A percentile compares a stretch with the other conserved stretches of the same genome.
Conservation (phyloP, 2,888 invertebrate genomes). For the Sepioteuthis lessoniana region DNA sequence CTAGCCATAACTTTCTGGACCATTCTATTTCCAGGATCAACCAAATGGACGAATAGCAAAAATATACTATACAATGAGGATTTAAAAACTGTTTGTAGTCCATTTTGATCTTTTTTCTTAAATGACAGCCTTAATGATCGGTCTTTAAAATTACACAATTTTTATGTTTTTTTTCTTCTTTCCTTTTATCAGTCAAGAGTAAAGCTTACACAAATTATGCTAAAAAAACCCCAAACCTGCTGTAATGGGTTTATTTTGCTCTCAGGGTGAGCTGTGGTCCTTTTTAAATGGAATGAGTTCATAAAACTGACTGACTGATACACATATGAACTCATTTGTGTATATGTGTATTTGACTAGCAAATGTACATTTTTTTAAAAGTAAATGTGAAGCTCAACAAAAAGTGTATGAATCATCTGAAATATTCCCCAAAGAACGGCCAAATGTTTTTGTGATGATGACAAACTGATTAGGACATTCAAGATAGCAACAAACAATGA, state of each 20-base stretch:
- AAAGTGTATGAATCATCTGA: constrained; percentile 16
- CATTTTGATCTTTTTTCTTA: not conserved
- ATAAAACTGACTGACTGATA: constrained; percentile 33
- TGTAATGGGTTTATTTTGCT: not conserved
- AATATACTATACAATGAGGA: constrained; percentile 33
- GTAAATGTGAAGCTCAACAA: not conserved
- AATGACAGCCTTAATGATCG: constrained; percentile 12
- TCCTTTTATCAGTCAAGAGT: not conserved
- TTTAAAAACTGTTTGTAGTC: not conserved
- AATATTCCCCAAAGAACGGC: constrained; percentile 23
- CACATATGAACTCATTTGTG: not conserved
- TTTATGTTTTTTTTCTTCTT: not conserved
- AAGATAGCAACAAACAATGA: constrained; percentile 4
- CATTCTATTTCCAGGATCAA: not conserved
- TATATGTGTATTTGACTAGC: not conserved
- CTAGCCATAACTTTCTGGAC: not conserved
- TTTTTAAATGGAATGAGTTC: not conserved
- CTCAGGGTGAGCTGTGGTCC: constrained; percentile 12
- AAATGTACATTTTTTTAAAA: not conserved
- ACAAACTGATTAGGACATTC: not conserved
- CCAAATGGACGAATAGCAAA: constrained; percentile 23
- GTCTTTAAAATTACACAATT: not conserved
- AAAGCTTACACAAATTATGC: constrained; percentile 33
- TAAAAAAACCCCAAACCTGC: constrained; percentile 25
- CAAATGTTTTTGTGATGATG: constrained; percentile 3